These are phyloP conservation scores for Pitangus sulphuratus DNA, from an alignment of 2,797 vertebrate species.

Conservation along the genomic window DNA sequence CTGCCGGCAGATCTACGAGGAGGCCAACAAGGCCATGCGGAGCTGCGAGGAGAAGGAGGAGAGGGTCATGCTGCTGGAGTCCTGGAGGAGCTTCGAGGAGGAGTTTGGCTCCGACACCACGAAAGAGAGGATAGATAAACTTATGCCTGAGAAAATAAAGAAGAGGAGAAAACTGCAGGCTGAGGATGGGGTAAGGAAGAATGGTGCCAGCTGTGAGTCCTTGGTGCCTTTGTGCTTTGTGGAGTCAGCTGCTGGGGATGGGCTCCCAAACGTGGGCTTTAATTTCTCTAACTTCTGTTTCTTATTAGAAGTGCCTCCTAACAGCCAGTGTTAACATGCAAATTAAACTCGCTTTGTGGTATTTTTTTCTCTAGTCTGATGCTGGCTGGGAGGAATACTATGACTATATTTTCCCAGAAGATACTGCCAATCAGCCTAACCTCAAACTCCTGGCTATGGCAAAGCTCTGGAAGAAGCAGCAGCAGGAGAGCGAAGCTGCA, in stretches of 20 bases:
- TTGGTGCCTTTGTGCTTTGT: neutral
- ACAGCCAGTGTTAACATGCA: fast-evolving
- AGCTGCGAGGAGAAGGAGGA: slow-evolving; percentile 97
- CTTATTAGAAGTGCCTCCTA: neutral
- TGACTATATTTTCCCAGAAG: slow-evolving; percentile 98
- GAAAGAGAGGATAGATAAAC: slow-evolving; percentile 86
- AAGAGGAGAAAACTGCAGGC: slow-evolving; percentile 97
- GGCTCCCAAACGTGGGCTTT: neutral
- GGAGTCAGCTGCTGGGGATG: neutral
- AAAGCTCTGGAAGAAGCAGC: slow-evolving; percentile 98
- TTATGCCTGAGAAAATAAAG: slow-evolving; percentile 98
- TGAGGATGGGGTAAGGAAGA: slow-evolving; percentile 91
- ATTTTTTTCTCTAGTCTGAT: slow-evolving; percentile 83
- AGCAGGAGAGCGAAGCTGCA: slow-evolving; percentile 79
- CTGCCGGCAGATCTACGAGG: slow-evolving; percentile 91
- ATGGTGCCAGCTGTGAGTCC: neutral
- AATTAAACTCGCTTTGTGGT: neutral
- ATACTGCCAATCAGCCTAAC: slow-evolving; percentile 97
- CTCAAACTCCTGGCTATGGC: slow-evolving; percentile 98
- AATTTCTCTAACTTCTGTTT: neutral
- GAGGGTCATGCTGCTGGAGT: slow-evolving; percentile 93
- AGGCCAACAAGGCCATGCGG: slow-evolving; percentile 93
- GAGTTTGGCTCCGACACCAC: slow-evolving; percentile 84
- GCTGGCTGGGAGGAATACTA: slow-evolving; percentile 99
- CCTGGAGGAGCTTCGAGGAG: slow-evolving; percentile 90